phyloP scores from a whole-genome alignment of 1,140 invertebrate species.

The Hydropsyche tenuis region DNA sequence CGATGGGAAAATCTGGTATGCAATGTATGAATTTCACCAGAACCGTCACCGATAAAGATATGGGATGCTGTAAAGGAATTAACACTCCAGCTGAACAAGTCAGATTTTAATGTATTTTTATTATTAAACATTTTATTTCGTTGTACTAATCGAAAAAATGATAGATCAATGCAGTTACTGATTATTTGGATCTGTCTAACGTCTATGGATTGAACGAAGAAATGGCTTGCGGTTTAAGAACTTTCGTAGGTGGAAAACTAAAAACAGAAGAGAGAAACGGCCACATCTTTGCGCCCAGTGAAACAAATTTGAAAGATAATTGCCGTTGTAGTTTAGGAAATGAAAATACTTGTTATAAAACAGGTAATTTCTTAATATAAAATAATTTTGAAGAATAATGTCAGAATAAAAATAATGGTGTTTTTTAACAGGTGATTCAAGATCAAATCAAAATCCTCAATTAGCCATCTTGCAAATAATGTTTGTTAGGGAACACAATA shows the following conservation, averaged over 20 bases:
- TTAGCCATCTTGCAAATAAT: slow-evolving; percentile 67
- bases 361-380: no score
- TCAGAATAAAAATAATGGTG: no score
- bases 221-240: slow-evolving; percentile 57
- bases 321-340: slow-evolving; percentile 53
- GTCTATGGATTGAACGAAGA: slow-evolving; percentile 70
- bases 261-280: slow-evolving; percentile 51
- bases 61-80: slow-evolving; percentile 60
- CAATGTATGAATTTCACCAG: slow-evolving; percentile 53
- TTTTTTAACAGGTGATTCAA: slow-evolving; percentile 65
- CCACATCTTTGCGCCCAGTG: slow-evolving; percentile 53
- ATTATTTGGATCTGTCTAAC: slow-evolving; percentile 74
- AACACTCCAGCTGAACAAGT: slow-evolving; percentile 35
- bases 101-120: background rate
- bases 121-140: background rate
- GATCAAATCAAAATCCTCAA: slow-evolving; percentile 78
- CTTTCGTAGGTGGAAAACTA: slow-evolving; percentile 59
- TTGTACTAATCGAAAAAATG: background rate
- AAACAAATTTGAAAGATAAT: slow-evolving; percentile 55
- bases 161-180: slow-evolving; percentile 74
- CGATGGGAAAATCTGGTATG: slow-evolving; percentile 32
- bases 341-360: slow-evolving; percentile 57
- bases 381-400: no score
- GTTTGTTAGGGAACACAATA: slow-evolving; percentile 72
- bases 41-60: slow-evolving; percentile 60